Evolutionary conservation across 2,888 invertebrate genomes (phyloP).

Genomic region (Pandemis heparana): DNA sequence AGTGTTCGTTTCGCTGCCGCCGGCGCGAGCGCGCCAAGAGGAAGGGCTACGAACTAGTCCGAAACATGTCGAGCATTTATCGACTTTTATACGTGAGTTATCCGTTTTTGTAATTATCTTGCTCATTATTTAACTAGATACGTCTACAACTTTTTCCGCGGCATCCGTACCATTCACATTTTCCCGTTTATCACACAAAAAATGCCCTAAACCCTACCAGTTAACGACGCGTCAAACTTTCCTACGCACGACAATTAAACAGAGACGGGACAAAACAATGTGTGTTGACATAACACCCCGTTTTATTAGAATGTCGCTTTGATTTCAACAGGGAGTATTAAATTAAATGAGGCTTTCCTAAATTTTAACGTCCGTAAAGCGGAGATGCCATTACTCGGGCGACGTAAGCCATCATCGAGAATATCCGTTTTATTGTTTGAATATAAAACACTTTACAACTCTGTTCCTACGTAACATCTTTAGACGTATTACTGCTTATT

Average conservation of each 20-base stretch:
- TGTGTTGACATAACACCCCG: conserved; percentile 19
- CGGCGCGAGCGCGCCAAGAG: too few species aligned
- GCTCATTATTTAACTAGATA: too few species aligned
- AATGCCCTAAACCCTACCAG: neutral
- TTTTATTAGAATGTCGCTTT: conserved; percentile 39
- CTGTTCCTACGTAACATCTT: conserved; percentile 46
- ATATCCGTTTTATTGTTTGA: conserved; percentile 80
- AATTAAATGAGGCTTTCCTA: conserved; percentile 69
- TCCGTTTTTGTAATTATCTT: too few species aligned
- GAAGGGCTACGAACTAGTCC: too few species aligned
- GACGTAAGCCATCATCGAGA: conserved; percentile 74
- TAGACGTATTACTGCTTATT: conserved; percentile 16
- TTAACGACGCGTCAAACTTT: neutral
- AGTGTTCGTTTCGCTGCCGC: too few species aligned
- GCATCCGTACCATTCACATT: too few species aligned
- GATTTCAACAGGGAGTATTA: conserved; percentile 63
- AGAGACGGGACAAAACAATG: neutral
- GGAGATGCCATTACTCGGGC: conserved; percentile 71
- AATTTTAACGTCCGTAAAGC: conserved; percentile 77
- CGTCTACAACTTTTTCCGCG: too few species aligned
- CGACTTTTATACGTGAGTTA: too few species aligned
- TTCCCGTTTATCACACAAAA: too few species aligned
- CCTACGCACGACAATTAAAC: conserved; percentile 5
- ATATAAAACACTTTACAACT: conserved; percentile 79
- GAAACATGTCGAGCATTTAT: too few species aligned